Base-by-base conservation (phyloP, 2,113 vertebrate species). In the Stomatorhinus ivindoensis region DNA sequence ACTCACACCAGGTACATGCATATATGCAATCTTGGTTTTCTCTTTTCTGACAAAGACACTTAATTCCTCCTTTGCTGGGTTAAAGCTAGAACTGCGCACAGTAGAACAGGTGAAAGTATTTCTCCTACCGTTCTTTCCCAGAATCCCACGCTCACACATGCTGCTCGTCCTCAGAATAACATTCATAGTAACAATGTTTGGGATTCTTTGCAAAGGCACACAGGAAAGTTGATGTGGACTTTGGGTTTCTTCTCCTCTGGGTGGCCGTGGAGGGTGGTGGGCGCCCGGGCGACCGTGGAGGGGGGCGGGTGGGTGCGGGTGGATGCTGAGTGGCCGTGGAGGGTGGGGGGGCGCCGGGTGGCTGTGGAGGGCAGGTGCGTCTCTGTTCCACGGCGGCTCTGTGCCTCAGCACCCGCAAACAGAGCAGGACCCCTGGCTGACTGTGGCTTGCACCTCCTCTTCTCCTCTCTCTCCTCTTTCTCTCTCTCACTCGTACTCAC, bases 371-470 rank as follows among this genome's bases (percentile, higher is more conserved):
- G 53, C 87, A 47, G 55, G 42, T 42, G 42, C 19, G 42, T 27
- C 46, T 48, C 42, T n/a, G 24, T 48, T 27, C 19, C 24, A 13
- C 42, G 5, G 39, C 1, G 46, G 15, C 24, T 44, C 44, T 48
- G 8, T 10, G 42, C 58, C 3, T 27, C 55, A 0, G 17, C 87
- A 46, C 53, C 21, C 24, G 42, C 73, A 80, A 65, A 61, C 87
- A 88, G 87, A 88, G 35, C 88, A 80, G 31, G 88, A 89, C 88
- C 73, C 88, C 31, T 21, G 35, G 19, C 69, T n/a, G 61, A 88
- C 87, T 50, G 61, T 19, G 46, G 47, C 65, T 27, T 48, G n/a
- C 19, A 89, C 27, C 21, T 47, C 15, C 15, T 55, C n/a, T n/a
- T 19, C 21, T 47, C 15, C 89, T 88, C 50, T 83, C 76, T 47